Evolutionary conservation across 2,888 invertebrate species (phyloP), one percentile per base, ranked within the genome.

Genomic region (Pachymerium ferrugineum): DNA sequence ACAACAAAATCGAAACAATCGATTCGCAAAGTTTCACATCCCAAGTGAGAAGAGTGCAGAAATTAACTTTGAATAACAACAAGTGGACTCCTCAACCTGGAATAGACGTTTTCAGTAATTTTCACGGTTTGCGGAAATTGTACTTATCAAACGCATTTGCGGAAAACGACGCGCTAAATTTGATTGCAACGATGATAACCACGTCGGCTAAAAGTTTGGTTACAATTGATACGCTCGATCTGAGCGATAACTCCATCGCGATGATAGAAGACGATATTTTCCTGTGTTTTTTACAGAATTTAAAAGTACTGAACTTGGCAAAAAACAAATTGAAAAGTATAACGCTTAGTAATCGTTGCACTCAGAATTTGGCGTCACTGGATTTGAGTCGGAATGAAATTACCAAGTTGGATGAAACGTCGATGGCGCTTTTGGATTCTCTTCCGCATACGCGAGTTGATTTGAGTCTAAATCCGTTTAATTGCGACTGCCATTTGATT

Each of bases 381-480:
- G 62, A 62, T 62, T 62, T 62, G 62, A 62, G 62, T 25, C 25
- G n/a, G 25, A 62, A 62, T 62, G 12, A 25, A 62, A 62, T 62
- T 25, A 28, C 28, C 12, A 62, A 12, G 6, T n/a, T 62, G 62
- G 62, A 62, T 62, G 12, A 25, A 5, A 10, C 22, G 2, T 62
- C 62, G 62, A 62, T 62, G 62, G 6, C n/a, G 62, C 62, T 62
- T 25, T 14, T 62, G 25, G 62, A 62, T 62, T 28, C 25, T 3
- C 28, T 62, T 12, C 10, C 28, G 25, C 25, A 62, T 62, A 62
- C 62, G 25, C 25, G 62, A 25, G 25, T 62, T 8, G 62, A 62
- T 62, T 62, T 62, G 25, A n/a, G 8, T 22, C 25, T 3, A 12
- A 62, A 62, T 25, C 62, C 62, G 25, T 12, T 62, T 4, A 10